Conservation (phyloP, 1,140 invertebrate genomes). For the Chironomus striatipennis region DNA sequence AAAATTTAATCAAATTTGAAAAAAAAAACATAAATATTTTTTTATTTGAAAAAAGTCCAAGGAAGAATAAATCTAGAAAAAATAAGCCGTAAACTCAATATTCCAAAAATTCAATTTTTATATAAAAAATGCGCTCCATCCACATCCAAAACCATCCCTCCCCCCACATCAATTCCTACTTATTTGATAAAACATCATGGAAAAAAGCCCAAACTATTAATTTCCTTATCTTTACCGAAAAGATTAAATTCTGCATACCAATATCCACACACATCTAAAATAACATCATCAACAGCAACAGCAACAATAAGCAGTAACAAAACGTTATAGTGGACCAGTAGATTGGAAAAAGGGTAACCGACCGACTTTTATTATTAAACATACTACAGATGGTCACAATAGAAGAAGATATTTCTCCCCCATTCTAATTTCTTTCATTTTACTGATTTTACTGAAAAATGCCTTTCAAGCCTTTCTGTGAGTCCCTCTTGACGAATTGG, state of each 20-base stretch:
- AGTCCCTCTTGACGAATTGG: too few species aligned
- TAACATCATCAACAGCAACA: neutral
- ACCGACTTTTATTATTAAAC: neutral
- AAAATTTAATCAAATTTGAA: too few species aligned
- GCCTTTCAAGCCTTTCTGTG: neutral
- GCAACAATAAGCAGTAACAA: neutral
- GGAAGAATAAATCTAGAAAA: too few species aligned
- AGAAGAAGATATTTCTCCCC: neutral
- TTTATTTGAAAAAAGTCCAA: too few species aligned
- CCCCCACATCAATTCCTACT: neutral
- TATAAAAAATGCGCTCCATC: too few species aligned
- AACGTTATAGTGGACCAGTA: neutral
- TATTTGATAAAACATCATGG: slow-evolving; percentile 16
- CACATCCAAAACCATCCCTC: neutral
- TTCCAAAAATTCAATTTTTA: too few species aligned
- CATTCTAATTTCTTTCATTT: neutral
- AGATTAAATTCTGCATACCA: slow-evolving; percentile 20
- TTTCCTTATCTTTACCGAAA: slow-evolving; percentile 22
- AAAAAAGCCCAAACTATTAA: slow-evolving; percentile 23
- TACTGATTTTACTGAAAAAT: neutral
- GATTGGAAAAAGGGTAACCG: slow-evolving; percentile 18
- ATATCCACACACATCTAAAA: neutral
- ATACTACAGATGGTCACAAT: slow-evolving; percentile 5
- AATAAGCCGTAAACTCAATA: too few species aligned
- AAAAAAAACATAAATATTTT: too few species aligned